Conservation (phyloP, 2,797 vertebrate species). For the Pseudopleuronectes americanus region DNA sequence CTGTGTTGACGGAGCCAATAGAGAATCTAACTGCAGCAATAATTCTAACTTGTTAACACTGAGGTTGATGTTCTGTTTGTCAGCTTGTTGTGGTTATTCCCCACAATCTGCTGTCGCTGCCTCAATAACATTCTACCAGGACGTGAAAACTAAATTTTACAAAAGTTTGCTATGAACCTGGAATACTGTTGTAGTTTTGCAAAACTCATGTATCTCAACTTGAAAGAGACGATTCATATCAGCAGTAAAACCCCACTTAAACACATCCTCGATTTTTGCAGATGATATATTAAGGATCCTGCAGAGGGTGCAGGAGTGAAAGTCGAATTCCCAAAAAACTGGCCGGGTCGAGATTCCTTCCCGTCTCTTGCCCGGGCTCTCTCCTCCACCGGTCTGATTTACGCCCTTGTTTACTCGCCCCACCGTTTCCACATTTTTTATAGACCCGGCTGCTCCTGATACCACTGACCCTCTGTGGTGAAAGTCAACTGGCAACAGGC, state of each 20-base stretch:
- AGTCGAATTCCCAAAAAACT: slow-evolving; percentile 12
- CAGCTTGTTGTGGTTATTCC: not conserved
- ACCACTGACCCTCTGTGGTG: slow-evolving; percentile 8
- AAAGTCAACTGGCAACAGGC: slow-evolving; percentile 19
- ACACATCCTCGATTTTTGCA: not conserved
- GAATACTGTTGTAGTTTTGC: too few relatives aligned
- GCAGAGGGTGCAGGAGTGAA: slow-evolving; percentile 1
- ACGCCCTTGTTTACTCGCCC: slow-evolving; percentile 46
- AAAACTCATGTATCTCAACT: too few relatives aligned
- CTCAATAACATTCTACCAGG: not conserved
- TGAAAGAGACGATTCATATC: too few relatives aligned
- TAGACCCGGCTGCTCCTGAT: slow-evolving; percentile 18
- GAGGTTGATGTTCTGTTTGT: too few relatives aligned
- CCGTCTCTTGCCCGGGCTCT: slow-evolving; percentile 26
- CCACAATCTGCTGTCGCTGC: not conserved
- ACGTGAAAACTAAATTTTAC: too few relatives aligned
- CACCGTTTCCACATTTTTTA: slow-evolving; percentile 57
- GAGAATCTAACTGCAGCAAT: not conserved
- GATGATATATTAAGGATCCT: not conserved
- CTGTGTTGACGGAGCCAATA: slow-evolving; percentile 34
- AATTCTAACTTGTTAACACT: slow-evolving; percentile 7
- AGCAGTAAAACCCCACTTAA: too few relatives aligned
- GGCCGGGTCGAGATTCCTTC: slow-evolving; percentile 9
- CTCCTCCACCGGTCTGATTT: slow-evolving; percentile 59
- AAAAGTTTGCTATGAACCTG: too few relatives aligned